Percentiles rank a stretch among this genome's conserved stretches.
phyloP scores from a whole-genome alignment of 2,113 vertebrate species.

The Eira barbara region DNA sequence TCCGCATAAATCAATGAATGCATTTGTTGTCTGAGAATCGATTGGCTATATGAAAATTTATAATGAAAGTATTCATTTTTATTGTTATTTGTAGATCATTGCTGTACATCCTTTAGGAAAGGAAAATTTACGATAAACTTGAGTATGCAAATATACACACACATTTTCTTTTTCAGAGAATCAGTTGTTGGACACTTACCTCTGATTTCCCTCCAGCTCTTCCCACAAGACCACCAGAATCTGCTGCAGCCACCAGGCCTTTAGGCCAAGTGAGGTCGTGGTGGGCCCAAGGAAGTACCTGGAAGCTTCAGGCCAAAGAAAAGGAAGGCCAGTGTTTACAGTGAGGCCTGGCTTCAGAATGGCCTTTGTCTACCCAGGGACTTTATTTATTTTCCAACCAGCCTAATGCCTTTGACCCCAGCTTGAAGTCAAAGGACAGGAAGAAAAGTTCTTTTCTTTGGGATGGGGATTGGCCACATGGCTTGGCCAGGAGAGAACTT shows the following conservation, averaged over 20 bases:
- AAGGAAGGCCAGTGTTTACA: constrained; percentile 67
- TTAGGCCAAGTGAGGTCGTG: constrained; percentile 31
- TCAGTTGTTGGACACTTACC: not conserved
- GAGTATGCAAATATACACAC: not conserved
- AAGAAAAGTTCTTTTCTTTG: constrained; percentile 63
- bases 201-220: not conserved
- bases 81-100: not conserved
- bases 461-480: constrained; percentile 33
- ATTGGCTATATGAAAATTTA: not conserved
- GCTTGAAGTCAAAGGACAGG: constrained; percentile 71
- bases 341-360: constrained; percentile 48
- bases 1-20: not conserved
- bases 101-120: not conserved
- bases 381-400: constrained; percentile 74
- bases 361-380: constrained; percentile 61
- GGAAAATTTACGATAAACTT: not conserved
- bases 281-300: not conserved
- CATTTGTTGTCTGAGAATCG: not conserved
- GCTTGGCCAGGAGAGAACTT: constrained; percentile 46
- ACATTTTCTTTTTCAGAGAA: not conserved
- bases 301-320: not conserved
- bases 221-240: not conserved
- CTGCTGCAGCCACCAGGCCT: not conserved
- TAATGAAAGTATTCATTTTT: not conserved
- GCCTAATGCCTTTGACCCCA: constrained; percentile 65